Evolutionary conservation across 2,113 vertebrate genomes (phyloP), one percentile per base, ranked within the genome.

Genomic region (Corvus moneduloides): DNA sequence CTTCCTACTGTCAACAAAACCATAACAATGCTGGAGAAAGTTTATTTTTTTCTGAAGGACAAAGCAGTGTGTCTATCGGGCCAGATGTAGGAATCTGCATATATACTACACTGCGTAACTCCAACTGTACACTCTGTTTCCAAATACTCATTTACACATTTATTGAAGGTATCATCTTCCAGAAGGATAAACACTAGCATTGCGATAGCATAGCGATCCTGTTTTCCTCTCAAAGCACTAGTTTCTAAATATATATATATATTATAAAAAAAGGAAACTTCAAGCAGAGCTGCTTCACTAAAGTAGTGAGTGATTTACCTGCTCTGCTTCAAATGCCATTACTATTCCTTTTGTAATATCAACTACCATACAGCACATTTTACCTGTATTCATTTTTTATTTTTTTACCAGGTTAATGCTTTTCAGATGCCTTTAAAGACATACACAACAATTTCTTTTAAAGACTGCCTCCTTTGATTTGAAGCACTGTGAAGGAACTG

Each of bases 81-180:
- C 18, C 68, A 90, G 26, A 37, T 28, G 46, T 1, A 61, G 18
- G 11, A 59, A 84, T 48, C 58, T 41, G 6, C 26, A 43, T 15
- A 23, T 16, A n/a, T 10, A 19, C 10, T 62, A n/a, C 39, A 6
- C 11, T 23, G 21, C 1, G 0, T 7, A 52, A 54, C 32, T 62
- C 20, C 28, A 62, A 4, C 8, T 43, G 9, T 28, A 59, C 51
- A 5, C 10, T 83, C 81, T 68, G 23, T 41, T 93, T 43, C 43
- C 55, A 76, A 62, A 64, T 37, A 46, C 4, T 56, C 9, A 5
- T 32, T 88, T 58, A 68, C 7, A 7, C 13, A 30, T 41, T 61
- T 72, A 79, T 18, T 72, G 41, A 73, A 54, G 16, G 6, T 27
- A 33, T 33, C 5, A 4, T 32, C 26, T 82, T 78, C 33, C 33